These are phyloP conservation scores for Deilephila elpenor DNA, from an alignment of 2,888 invertebrate genomes.

Conservation along the genomic window DNA sequence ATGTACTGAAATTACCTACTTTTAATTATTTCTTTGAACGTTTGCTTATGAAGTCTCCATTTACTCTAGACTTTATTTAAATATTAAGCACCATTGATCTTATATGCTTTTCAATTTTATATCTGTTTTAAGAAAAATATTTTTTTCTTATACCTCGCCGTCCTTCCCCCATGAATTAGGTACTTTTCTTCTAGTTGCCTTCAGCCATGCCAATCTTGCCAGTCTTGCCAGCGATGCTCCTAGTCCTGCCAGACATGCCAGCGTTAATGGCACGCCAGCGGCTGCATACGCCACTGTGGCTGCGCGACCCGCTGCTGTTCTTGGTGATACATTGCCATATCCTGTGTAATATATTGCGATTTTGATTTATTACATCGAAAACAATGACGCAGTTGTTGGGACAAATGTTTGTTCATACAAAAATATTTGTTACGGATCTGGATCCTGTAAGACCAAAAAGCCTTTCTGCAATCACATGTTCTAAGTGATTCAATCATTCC, in stretches of 20 bases:
- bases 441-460: too few species aligned
- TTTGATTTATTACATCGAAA: neutral
- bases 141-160: conserved; percentile 60
- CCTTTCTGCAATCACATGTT: too few species aligned
- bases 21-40: too few species aligned
- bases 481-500: too few species aligned
- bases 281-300: conserved; percentile 94
- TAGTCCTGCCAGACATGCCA: conserved; percentile 93
- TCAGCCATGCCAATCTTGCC: conserved; percentile 86
- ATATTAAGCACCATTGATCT: too few species aligned
- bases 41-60: too few species aligned
- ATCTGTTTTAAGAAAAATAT: conserved; percentile 1
- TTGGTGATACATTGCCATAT: conserved; percentile 93
- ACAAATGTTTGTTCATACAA: too few species aligned
- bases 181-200: conserved; percentile 72
- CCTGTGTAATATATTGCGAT: conserved; percentile 77
- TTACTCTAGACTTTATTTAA: too few species aligned
- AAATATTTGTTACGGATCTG: too few species aligned
- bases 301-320: conserved; percentile 92
- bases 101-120: too few species aligned
- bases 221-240: conserved; percentile 92
- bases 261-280: conserved; percentile 93
- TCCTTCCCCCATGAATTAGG: conserved; percentile 76
- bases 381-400: neutral
- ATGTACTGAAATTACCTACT: too few species aligned